Base-by-base conservation (phyloP, 2,888 invertebrate genomes). In the Aspidiotus rigidus region DNA sequence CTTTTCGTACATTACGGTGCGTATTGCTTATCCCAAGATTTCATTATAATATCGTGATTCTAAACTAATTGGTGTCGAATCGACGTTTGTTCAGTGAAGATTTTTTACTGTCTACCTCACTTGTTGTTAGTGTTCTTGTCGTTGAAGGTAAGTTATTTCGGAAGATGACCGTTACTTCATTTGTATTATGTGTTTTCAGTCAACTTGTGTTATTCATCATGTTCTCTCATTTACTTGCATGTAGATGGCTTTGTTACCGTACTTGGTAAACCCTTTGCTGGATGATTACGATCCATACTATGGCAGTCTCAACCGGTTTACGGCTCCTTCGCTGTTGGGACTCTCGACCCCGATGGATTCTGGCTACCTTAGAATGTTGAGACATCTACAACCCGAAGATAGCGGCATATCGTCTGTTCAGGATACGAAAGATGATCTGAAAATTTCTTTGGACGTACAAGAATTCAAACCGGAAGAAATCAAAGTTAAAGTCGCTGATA, bases 391-490 rank as follows among this genome's bases (percentile, higher is more conserved):
- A 7, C 66, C 72, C 0, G 61, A 69, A 8, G 72, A 72, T 0
- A 75, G 74, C 28, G 75, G 75, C 8, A 57, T 73, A 6, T 75
- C 75, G 1, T 69, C 71, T 8, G 70, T 75, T 40, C 57, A 69
- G 8, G 63, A 73, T 17, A 72, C 73, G 64, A 72, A 75, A 44
- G 73, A 75, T 53, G 67, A 71, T n/a, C 73, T 76, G 62, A 74
- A 78, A 74, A 76, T 78, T n/a, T 76, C 74, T 63, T 71, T 79
- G 62, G 79, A 79, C 71, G 78, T 79, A 9, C 78, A 77, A 59
- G 78, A 79, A 70, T 80, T 79, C 74, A 76, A 75, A 62, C 79
- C 79, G 0, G 77, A 79, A n/a, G 79, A 80, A 72, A 75, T 80
- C 8, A 75, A 74, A 3, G 78, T 80, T 15, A 80, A 79, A 71